Evolutionary conservation across 2,797 vertebrate genomes (phyloP), one percentile per base, ranked within the genome.

Genomic region (Cirrhinus mrigala): DNA sequence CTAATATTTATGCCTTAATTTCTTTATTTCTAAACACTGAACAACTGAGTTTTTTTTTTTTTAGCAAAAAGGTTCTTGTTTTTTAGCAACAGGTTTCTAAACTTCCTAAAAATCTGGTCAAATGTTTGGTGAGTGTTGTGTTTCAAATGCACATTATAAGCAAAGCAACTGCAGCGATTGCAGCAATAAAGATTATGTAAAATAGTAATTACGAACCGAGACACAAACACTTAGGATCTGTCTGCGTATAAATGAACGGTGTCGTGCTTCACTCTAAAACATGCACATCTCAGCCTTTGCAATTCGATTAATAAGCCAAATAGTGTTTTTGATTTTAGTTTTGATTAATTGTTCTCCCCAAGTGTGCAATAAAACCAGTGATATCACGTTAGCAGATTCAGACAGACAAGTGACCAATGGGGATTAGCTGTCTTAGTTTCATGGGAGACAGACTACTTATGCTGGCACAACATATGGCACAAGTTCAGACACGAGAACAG

Each of bases 391-490:
- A 70, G 52, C 37, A 29, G 69, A 62, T 52, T 40, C 46, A 69
- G 70, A 74, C 73, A 46, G 62, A 73, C 79, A 69, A 44, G 56
- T 80, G 56, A 58, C 71, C 62, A 71, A 54, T 50, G 22, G 14
- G 85, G 83, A 88, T 89, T 87, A 89, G 73, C 37, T 10, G 86
- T 14, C 62, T 87, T 44, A 66, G 60, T 81, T 83, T 81, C 58
- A 69, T 84, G 60, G 56, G 75, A 89, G 83, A 37, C 77, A 85
- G 66, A 10, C 81, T 85, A 68, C 82, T 88, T 88, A 89, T 66
- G 20, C 82, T 86, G 83, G 66, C 79, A 86, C 62, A 88, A 85
- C 89, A 90, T 89, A 90, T 86, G 87, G 87, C 89, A 86, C 88
- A 89, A 85, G 89, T 87, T 87, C 85, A 82, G 83, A 89, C 90